These are phyloP conservation scores for Dryocosmus kuriphilus DNA, from an alignment of 2,888 invertebrate genomes.

Conservation along the genomic window DNA sequence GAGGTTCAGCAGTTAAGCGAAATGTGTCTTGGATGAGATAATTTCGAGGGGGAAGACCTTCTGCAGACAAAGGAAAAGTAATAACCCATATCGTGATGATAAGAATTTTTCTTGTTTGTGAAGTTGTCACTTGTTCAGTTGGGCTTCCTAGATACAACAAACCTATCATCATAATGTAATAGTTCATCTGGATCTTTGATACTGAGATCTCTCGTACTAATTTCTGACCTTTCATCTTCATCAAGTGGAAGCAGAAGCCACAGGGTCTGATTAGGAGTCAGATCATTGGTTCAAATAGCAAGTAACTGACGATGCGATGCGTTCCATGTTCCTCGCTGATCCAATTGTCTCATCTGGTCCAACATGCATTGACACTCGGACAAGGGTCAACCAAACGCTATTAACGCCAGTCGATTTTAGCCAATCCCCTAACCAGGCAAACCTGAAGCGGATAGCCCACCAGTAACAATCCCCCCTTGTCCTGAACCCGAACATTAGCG, in stretches of 20 bases:
- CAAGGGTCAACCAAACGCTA: conserved; percentile 67
- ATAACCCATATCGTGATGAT: conserved; percentile 10
- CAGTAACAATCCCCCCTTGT: conserved; percentile 51
- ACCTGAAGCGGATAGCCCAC: conserved; percentile 49
- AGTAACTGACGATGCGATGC: conserved; percentile 17
- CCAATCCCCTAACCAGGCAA: conserved; percentile 58
- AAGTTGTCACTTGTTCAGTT: neutral
- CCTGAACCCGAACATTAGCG: conserved; percentile 51
- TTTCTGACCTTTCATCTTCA: neutral
- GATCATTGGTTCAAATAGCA: conserved; percentile 41
- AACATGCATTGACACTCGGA: conserved; percentile 61
- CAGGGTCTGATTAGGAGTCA: conserved; percentile 7
- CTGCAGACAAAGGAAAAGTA: conserved; percentile 13
- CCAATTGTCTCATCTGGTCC: conserved; percentile 49
- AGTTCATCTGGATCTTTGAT: too few species aligned
- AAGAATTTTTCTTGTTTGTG: neutral
- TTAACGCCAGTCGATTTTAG: conserved; percentile 63
- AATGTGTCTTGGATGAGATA: conserved; percentile 1
- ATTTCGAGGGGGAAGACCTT: neutral
- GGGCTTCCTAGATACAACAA: too few species aligned
- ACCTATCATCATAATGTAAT: too few species aligned
- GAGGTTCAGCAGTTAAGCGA: neutral
- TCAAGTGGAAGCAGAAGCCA: neutral
- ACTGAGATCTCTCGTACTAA: neutral
- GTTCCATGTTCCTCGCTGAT: conserved; percentile 19